Percentiles rank a stretch among this genome's conserved stretches.
Evolutionary conservation across 2,797 vertebrate genomes (phyloP).

Genomic region (Sciurus carolinensis): DNA sequence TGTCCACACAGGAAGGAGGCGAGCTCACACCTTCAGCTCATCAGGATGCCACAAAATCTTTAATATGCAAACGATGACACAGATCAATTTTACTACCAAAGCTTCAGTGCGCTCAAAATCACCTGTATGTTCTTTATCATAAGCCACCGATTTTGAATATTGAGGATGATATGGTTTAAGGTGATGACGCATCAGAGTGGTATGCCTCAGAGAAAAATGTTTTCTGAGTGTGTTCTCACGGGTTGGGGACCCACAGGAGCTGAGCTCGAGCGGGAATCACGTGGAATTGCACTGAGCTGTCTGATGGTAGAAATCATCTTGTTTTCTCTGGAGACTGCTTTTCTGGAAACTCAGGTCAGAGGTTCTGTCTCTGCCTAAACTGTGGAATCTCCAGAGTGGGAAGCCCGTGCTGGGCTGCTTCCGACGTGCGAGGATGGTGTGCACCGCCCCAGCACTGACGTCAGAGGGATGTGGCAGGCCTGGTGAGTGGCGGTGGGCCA

Average conservation of each 20-base stretch:
- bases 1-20: neutral
- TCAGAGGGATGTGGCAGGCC: accelerated
- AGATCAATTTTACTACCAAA: neutral
- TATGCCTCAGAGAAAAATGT: neutral
- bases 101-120: neutral
- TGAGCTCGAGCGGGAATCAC: neutral
- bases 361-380: neutral
- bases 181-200: neutral
- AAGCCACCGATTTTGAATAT: neutral
- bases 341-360: neutral
- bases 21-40: too few species aligned
- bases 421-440: too few species aligned
- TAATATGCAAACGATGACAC: neutral
- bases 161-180: neutral
- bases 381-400: neutral
- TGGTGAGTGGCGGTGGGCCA: accelerated
- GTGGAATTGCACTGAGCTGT: neutral
- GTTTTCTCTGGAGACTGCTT: neutral
- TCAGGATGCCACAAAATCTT: neutral
- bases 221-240: neutral
- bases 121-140: neutral
- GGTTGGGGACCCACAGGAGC: neutral
- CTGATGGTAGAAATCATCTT: neutral
- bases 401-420: neutral
- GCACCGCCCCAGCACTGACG: accelerated